A percentile compares a stretch with the other conserved stretches of the same genome.
Conservation (phyloP, 2,797 vertebrate species). For the Furcifer pardalis region DNA sequence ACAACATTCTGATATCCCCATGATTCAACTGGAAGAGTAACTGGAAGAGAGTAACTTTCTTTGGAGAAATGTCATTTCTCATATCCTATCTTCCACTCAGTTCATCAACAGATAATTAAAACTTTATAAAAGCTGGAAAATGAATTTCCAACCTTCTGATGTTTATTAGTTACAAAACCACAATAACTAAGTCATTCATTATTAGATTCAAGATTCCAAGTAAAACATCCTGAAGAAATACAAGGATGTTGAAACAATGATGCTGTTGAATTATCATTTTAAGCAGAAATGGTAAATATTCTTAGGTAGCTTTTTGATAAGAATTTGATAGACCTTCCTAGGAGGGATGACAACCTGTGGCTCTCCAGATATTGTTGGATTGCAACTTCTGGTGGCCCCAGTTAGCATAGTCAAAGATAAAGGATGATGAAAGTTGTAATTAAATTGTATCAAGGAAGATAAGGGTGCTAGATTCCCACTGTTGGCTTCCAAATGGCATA, state of each 20-base stretch:
- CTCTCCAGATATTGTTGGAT: neutral
- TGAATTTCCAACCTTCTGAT: neutral
- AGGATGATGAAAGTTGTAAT: neutral
- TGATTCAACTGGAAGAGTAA: neutral
- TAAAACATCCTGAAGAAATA: neutral
- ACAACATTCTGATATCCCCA: neutral
- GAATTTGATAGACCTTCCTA: neutral
- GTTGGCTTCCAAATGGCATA: neutral
- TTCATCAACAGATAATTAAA: neutral
- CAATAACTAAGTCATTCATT: neutral
- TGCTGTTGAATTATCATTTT: neutral
- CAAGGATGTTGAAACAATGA: neutral
- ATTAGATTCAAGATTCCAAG: neutral
- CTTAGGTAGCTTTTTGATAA: neutral
- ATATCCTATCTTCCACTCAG: neutral
- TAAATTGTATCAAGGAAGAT: neutral
- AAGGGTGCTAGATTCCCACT: neutral
- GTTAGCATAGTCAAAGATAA: neutral
- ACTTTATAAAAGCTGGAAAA: neutral
- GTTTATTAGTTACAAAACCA: neutral
- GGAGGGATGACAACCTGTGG: neutral
- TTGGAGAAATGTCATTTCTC: neutral
- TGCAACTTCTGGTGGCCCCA: neutral
- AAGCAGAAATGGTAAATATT: neutral
- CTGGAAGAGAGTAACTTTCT: neutral